phyloP scores from a whole-genome alignment of 2,113 vertebrate species.

The Periophthalmodon schlosseri region DNA sequence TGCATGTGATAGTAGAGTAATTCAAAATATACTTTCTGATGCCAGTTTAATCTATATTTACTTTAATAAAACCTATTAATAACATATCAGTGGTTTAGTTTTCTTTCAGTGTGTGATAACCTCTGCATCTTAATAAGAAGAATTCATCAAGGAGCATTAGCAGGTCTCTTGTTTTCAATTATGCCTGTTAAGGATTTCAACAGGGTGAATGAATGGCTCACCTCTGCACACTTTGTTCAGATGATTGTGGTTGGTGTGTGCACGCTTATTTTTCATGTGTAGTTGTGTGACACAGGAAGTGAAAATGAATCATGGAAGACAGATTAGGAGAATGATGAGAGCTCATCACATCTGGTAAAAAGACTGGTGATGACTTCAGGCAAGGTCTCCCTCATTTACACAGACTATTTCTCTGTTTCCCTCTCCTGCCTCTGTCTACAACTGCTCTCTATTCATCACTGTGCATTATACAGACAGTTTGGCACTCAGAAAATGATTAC shows the following conservation, averaged over 20 bases:
- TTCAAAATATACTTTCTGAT: background rate
- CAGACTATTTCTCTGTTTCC: constrained; percentile 20
- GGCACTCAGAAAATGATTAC: constrained; percentile 41
- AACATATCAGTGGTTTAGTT: background rate
- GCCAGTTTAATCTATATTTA: background rate
- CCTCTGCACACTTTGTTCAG: constrained; percentile 31
- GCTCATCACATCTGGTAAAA: constrained; percentile 74
- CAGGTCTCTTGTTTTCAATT: constrained; percentile 19
- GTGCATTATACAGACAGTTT: constrained; percentile 37
- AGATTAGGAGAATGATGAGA: constrained; percentile 69
- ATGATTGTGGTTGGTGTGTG: constrained; percentile 21
- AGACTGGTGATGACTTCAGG: constrained; percentile 61
- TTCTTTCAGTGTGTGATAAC: background rate
- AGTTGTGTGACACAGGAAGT: constrained; percentile 57
- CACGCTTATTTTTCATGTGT: constrained; percentile 41
- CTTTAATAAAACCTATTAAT: background rate
- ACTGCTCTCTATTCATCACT: constrained; percentile 34
- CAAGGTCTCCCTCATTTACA: constrained; percentile 47
- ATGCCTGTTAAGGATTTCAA: constrained; percentile 16
- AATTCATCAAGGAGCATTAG: constrained; percentile 11
- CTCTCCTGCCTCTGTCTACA: constrained; percentile 24
- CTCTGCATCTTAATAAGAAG: constrained; percentile 8
- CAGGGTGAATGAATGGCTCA: constrained; percentile 43
- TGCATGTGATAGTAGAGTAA: background rate
- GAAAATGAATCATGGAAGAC: constrained; percentile 71